phyloP scores from a whole-genome alignment of 2,888 invertebrate genomes.

The Venustoraphidia nigricollis region DNA sequence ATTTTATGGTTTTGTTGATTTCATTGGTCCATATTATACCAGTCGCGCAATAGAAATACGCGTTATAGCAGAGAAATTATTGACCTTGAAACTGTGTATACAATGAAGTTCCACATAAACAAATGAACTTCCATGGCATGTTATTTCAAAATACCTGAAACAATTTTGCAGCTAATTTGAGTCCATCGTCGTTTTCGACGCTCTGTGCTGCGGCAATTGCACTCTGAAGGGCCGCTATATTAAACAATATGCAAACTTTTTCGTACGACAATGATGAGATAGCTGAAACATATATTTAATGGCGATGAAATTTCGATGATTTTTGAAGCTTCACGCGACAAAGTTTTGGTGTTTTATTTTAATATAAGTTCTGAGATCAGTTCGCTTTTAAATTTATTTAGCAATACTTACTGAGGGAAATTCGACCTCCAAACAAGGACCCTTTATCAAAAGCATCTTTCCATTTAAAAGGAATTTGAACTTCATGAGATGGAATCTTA shows the following conservation, averaged over 20 bases:
- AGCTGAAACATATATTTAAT: conserved; percentile 36
- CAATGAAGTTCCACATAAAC: background rate
- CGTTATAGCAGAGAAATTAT: too few species aligned
- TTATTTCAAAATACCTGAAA: conserved; percentile 57
- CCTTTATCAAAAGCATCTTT: conserved; percentile 98
- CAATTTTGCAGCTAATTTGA: conserved; percentile 82
- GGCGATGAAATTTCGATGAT: too few species aligned
- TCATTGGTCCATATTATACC: too few species aligned
- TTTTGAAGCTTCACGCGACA: background rate
- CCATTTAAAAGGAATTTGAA: conserved; percentile 97
- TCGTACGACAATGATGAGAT: conserved; percentile 83
- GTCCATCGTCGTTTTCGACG: conserved; percentile 79
- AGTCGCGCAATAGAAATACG: too few species aligned
- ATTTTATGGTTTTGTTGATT: too few species aligned
- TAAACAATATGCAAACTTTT: conserved; percentile 88
- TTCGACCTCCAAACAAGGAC: conserved; percentile 80
- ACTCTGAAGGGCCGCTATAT: conserved; percentile 88
- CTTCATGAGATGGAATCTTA: conserved; percentile 88
- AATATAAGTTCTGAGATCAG: background rate
- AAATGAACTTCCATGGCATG: conserved; percentile 2
- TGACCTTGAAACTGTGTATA: background rate
- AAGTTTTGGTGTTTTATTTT: background rate
- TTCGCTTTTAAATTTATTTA: conserved; percentile 3
- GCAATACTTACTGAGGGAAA: conserved; percentile 68
- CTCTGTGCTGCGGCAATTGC: conserved; percentile 73